Evolutionary conservation across 2,888 invertebrate genomes (phyloP).

Genomic region (Rotaria macrura): DNA sequence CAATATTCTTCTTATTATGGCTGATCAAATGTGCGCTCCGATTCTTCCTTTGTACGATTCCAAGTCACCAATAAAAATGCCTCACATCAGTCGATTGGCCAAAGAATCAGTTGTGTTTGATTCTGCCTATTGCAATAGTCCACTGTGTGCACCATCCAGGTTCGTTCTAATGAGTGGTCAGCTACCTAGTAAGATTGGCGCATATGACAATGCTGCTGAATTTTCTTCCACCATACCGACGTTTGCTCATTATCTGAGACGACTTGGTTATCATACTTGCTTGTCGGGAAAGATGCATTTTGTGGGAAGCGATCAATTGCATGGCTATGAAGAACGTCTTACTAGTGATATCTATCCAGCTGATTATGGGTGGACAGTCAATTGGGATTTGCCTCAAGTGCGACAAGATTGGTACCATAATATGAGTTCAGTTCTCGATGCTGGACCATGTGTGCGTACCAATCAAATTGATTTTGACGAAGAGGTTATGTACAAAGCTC

Average conservation of each 20-base stretch:
- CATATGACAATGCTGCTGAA: background rate
- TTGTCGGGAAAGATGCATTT: background rate
- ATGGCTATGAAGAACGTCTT: background rate
- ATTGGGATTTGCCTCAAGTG: background rate
- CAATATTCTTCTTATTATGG: background rate
- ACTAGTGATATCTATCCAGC: background rate
- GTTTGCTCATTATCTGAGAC: background rate
- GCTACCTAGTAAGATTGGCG: background rate
- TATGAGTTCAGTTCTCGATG: background rate
- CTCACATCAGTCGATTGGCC: background rate
- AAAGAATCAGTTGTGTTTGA: background rate
- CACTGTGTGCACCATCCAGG: background rate
- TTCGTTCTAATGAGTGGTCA: background rate
- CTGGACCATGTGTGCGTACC: background rate
- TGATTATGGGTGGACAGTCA: background rate
- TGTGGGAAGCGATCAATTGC: background rate
- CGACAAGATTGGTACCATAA: background rate
- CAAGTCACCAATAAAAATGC: background rate
- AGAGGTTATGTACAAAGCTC: background rate
- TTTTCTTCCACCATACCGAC: background rate
- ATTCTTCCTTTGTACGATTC: background rate
- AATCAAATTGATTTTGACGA: background rate
- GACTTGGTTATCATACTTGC: background rate
- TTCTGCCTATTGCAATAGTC: background rate
- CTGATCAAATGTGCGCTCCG: background rate